Percentiles rank a stretch among this genome's conserved stretches.
These are phyloP conservation scores for Prorops nasuta DNA, from an alignment of 1,140 invertebrate genomes.

Conservation along the genomic window DNA sequence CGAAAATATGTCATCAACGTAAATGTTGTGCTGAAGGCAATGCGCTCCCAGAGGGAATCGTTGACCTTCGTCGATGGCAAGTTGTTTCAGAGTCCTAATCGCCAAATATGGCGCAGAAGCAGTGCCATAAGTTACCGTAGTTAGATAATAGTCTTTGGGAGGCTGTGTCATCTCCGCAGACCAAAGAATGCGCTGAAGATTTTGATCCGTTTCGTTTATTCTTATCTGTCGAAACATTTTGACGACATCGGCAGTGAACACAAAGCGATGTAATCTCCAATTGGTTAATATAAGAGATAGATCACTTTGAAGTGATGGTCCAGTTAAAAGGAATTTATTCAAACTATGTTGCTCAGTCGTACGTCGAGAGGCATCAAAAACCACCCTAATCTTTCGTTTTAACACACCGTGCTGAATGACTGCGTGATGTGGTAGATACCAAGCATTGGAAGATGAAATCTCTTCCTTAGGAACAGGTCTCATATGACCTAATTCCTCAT, in stretches of 20 bases:
- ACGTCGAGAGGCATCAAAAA: not conserved
- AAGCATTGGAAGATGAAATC: not conserved
- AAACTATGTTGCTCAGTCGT: not conserved
- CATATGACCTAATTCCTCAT: not conserved
- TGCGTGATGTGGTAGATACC: not conserved
- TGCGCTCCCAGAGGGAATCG: conserved; percentile 11
- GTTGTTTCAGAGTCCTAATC: conserved; percentile 19
- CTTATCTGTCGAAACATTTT: conserved; percentile 10
- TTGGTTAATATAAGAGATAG: not conserved
- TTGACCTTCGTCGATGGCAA: conserved; percentile 20
- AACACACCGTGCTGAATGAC: not conserved
- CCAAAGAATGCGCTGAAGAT: conserved; percentile 37
- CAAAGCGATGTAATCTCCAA: not conserved
- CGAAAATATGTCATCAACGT: conserved; percentile 39
- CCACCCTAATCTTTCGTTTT: too few species aligned
- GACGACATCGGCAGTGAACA: not conserved
- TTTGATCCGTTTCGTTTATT: conserved; percentile 13
- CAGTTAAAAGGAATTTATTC: not conserved
- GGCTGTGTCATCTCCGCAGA: not conserved
- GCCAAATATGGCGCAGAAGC: conserved; percentile 30
- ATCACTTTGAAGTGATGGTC: not conserved
- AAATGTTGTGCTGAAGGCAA: conserved; percentile 32
- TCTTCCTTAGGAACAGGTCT: not conserved
- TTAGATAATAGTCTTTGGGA: conserved; percentile 23
- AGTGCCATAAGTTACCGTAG: conserved; percentile 35